Base-by-base conservation (phyloP, 2,888 invertebrate genomes). In the Merodon equestris region DNA sequence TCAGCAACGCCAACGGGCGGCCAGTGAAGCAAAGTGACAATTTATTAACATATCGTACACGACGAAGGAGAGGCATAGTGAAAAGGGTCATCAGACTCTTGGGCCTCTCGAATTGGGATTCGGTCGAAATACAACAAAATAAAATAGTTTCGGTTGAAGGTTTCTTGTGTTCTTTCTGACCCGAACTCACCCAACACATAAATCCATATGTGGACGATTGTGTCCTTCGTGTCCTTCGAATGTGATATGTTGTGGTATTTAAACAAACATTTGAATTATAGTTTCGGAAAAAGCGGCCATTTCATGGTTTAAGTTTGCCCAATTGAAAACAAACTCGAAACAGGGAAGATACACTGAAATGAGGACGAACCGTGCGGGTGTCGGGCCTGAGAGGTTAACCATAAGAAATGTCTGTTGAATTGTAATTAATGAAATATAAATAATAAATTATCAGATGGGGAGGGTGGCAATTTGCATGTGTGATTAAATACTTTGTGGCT, bases 361-460 rank as follows among this genome's bases (percentile, higher is more conserved):
- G 42, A 36, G 38, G 12, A 71, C 44, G 17, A 9, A 51, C 12
- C 45, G 13, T 60, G 53, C 44, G 60, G 56, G 19, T 50, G 18
- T 40, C 3, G 2, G 27, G 7, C 54, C 64, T 53, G 19, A 19
- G 14, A 63, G 67, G 67, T 67, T 73, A 77, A 77, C 72, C 77
- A 68, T 58, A 63, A 58, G 61, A 67, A 67, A 72, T 77, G 77
- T 77, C 72, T 68, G 77, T 68, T 77, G 77, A 72, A 77, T 63
- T 67, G 72, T 67, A 77, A 73, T 72, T 73, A 77, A 72, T 72
- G 67, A 77, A 63, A 77, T 54, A 67, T 72, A 77, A 77, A 77
- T 77, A 72, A 77, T 77, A 77, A 77, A 77, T 77, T 77, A 73
- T 68, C 77, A 53, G 53, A 67, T 67, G 77, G 72, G 63, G n/a